Conservation (phyloP, 2,113 vertebrate genomes). For the Anguilla japonica region DNA sequence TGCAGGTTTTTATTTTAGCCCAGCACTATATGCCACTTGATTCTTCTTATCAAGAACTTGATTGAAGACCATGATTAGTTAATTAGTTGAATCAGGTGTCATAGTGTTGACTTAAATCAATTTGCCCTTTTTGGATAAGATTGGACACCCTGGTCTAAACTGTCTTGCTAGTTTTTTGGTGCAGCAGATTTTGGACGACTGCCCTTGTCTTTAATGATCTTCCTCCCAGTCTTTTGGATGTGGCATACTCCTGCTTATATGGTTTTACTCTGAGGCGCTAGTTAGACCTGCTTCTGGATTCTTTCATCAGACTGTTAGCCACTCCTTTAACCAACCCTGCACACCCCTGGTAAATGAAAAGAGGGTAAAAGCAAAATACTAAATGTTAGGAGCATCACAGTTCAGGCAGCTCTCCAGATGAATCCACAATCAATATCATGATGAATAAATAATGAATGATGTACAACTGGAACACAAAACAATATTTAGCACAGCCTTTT, state of each 20-base stretch:
- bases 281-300: neutral
- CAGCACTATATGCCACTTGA: no score
- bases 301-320: constrained; percentile 3
- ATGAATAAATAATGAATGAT: constrained; percentile 75
- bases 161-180: neutral
- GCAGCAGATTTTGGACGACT: neutral
- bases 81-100: no score
- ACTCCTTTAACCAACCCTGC: neutral
- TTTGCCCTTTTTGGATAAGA: no score
- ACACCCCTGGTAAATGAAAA: constrained; percentile 33
- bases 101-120: no score
- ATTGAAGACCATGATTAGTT: no score
- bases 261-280: neutral
- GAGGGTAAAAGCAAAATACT: constrained; percentile 30
- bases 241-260: neutral
- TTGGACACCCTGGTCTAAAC: neutral
- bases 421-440: constrained; percentile 64
- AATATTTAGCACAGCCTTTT: constrained; percentile 50
- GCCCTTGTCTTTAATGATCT: neutral
- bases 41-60: no score
- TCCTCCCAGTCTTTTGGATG: neutral
- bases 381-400: constrained; percentile 37
- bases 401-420: constrained; percentile 51
- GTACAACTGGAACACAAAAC: constrained; percentile 61
- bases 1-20: no score